Base-by-base conservation (phyloP, 2,113 vertebrate genomes). In the Circaetus cinerascens region DNA sequence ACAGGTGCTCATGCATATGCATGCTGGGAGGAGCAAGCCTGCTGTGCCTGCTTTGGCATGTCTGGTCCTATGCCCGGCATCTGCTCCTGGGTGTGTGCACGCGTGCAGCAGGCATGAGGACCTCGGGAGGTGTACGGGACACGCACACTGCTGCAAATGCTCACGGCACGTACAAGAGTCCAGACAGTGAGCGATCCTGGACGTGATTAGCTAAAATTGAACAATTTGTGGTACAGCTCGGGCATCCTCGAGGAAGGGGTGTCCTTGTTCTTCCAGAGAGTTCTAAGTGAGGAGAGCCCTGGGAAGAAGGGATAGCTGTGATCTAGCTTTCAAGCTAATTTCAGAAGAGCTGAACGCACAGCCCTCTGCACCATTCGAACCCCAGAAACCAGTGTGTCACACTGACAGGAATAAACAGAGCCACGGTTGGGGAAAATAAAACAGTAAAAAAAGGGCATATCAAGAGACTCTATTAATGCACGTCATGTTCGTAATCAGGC, bases 111-210 rank as follows among this genome's bases (percentile, higher is more conserved):
- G 45, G 71, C 40, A 29, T 0, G 13, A 46, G 62, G 56, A 71
- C 26, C 50, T 75, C 0, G 0, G 66, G 57, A 86, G 51, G 27
- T 10, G 67, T 34, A 10, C 0, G 15, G 62, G 56, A 71, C 73
- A 50, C 1, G 6, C 13, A 20, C 17, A 0, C 22, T 10, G 11
- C 43, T 34, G 50, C 41, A 36, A 23, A 59, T 1, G 45, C 55
- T 63, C 11, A 1, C 1, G 18, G 78, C 43, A 51, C 5, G 1
- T 10, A 18, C 12, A 6, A 3, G 55, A n/a, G 23, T 11, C 36
- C 43, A 40, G 71, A 23, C 10, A 16, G 27, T 0, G 16, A 63
- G 48, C 1, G 8, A 56, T 19, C 34, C n/a, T 30, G 43, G 38
- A 23, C 1, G 5, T 2, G 7, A 53, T 20, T 1, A 73, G 50